Conservation (phyloP, 2,797 vertebrate species). For the Chaetodon trifasciatus region DNA sequence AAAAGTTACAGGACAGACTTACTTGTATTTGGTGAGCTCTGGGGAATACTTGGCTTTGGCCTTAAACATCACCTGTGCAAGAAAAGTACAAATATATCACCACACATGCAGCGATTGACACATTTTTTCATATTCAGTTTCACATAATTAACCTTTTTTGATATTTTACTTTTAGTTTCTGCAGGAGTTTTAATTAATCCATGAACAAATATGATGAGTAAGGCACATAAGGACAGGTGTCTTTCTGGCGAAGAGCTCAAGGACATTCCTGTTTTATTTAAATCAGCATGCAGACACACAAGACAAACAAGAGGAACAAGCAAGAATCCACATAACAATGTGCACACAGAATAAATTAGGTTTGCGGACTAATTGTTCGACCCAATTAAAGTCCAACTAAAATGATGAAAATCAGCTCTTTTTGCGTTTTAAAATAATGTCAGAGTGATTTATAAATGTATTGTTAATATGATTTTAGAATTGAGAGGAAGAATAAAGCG, state of each 20-base stretch:
- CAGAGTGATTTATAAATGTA: too few relatives aligned
- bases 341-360: background rate
- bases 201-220: background rate
- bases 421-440: background rate
- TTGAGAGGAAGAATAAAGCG: background rate
- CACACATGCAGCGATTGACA: background rate
- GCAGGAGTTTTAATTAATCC: background rate
- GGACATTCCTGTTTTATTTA: constrained; percentile 45
- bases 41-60: constrained; percentile 94
- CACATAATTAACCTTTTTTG: too few relatives aligned
- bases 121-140: too few relatives aligned
- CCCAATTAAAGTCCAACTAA: background rate
- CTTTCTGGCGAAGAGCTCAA: constrained; percentile 24
- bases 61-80: constrained; percentile 93
- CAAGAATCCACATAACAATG: background rate
- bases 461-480: background rate
- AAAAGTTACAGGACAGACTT: constrained; percentile 71
- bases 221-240: background rate
- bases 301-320: background rate
- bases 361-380: background rate
- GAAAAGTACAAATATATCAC: background rate
- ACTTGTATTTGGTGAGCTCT: constrained; percentile 97
- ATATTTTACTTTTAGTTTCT: background rate
- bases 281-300: background rate
- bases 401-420: background rate